These are phyloP conservation scores for Apodemus sylvaticus DNA, from an alignment of 2,113 vertebrate genomes.

Conservation along the genomic window DNA sequence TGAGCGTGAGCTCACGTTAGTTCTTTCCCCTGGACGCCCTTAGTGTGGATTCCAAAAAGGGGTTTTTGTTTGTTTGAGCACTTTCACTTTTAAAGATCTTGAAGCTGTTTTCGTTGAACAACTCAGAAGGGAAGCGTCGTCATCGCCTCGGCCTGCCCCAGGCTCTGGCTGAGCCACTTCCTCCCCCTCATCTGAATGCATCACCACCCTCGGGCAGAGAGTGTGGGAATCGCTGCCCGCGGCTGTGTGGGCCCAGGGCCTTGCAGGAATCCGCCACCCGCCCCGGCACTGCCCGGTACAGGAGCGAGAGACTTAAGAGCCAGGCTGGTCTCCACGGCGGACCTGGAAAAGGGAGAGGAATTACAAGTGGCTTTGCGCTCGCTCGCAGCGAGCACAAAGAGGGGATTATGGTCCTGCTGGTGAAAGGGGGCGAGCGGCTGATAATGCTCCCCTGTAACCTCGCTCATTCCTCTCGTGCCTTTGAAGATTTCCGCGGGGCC, in stretches of 20 bases:
- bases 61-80: background rate
- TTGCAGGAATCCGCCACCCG: background rate
- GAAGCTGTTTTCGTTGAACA: background rate
- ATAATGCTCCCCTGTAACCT: slow-evolving; percentile 76
- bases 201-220: background rate
- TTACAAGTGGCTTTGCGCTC: slow-evolving; percentile 42
- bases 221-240: slow-evolving; percentile 9
- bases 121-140: background rate
- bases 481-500: slow-evolving; percentile 78
- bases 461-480: slow-evolving; percentile 82
- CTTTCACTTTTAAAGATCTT: slow-evolving; percentile 36
- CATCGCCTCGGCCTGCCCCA: background rate
- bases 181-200: slow-evolving; percentile 1
- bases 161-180: background rate
- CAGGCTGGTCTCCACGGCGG: slow-evolving; percentile 30
- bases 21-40: background rate
- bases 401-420: slow-evolving; percentile 72
- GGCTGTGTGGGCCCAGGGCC: background rate
- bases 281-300: background rate
- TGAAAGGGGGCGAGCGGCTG: slow-evolving; percentile 64
- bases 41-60: background rate
- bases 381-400: slow-evolving; percentile 72
- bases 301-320: slow-evolving; percentile 30
- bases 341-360: slow-evolving; percentile 72
- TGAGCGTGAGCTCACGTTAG: background rate